Evolutionary conservation across 2,113 vertebrate genomes (phyloP), one percentile per base, ranked within the genome.

Genomic region (Fulica atra): DNA sequence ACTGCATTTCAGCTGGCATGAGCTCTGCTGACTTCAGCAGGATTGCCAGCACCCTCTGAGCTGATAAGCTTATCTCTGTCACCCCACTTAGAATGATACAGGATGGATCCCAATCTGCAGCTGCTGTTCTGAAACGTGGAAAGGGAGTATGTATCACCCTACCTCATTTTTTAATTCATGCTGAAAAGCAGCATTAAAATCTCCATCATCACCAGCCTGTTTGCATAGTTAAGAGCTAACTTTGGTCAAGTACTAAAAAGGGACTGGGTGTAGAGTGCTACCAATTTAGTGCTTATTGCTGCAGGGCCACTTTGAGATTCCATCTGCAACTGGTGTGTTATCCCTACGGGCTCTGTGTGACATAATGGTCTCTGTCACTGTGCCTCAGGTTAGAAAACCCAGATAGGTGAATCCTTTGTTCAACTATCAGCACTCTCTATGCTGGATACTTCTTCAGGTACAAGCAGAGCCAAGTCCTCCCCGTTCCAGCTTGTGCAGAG

Each of bases 371-470:
- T 70, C 69, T 84, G 72, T 59, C 61, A 40, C 76, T 46, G 29
- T 46, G 20, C 2, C 48, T 79, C 78, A 82, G 50, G 59, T 70
- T 20, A 89, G 78, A 83, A 86, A 81, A 77, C 13, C 11, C 9
- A 5, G 7, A 17, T 42, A 65, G 17, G 7, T 42, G 48, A 42
- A 91, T 80, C 46, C 33, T 88, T 53, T 63, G 28, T 65, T 98
- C 91, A 97, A 53, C 92, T 78, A 13, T 96, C 94, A 28, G 17
- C 4, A 4, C 95, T 88, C 21, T 97, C 98, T 68, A 97, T 95
- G 61, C 80, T 93, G 53, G 95, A 88, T 26, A 97, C 96, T 81
- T 98, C 98, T 80, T 98, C 98, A 38, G 97, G 95, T 64, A 93
- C 63, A 18, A 98, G 97, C 51, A 95, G 65, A 42, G 85, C 82